Base-by-base conservation (phyloP, 1,140 invertebrate species). In the Procambarus virginalis region DNA sequence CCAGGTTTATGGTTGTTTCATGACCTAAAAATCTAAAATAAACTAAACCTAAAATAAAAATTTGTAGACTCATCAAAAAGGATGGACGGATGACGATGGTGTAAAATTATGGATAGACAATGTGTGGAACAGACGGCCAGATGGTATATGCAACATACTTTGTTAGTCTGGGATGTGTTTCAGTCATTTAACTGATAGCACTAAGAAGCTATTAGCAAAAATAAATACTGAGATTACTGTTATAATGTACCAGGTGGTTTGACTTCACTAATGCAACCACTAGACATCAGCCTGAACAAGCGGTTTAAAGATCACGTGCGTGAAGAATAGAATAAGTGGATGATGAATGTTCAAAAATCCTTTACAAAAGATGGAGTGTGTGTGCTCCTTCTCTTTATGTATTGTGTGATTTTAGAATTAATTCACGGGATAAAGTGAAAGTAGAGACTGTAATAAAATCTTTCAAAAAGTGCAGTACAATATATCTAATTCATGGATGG, bases 261-360 rank as follows among this genome's bases (percentile, higher is more conserved):
- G 64, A 80, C 64, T 17, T 75, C 64, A 46, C 9, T 70, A 73
- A 14, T 84, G 45, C 82, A 84, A n/a, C 82, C 82, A 84, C 64
- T 45, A n/a, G 64, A 84, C 20, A 45, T 73, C 0, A 14, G 70
- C 20, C 22, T 84, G n/a, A 84, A 73, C 82, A 84, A 68, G 81
- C 20, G 45, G 73, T 73, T 84, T 70, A 51, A 84, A 48, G 64
- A 49, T 70, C 20, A 70, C 34, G 45, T 84, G 17, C n/a, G 34
- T 46, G 64, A 84, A 73, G 34, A 84, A 51, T 84, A 68, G 82
- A 84, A 84, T 70, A 49, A 84, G 0, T 82, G 80, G 80, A 82
- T 4, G 79, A 58, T 58, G 20, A 55, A 55, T 81, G 79, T 5
- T 10, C 48, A 81, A 55, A 81, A 81, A 58, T 81, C 49, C 22